phyloP scores from a whole-genome alignment of 2,888 invertebrate genomes.

The Rhagonycha lutea region DNA sequence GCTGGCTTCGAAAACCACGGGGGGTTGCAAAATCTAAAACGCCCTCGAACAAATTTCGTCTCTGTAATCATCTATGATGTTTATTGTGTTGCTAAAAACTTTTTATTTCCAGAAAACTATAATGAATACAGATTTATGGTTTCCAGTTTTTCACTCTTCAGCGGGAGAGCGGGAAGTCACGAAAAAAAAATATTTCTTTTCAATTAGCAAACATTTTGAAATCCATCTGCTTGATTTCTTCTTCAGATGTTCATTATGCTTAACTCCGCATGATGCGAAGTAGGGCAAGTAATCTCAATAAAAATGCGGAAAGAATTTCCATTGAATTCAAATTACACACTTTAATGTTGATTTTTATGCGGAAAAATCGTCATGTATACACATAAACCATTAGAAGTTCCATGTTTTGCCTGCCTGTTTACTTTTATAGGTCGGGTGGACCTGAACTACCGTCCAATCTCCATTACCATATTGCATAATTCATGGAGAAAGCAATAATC shows the following conservation, averaged over 20 bases:
- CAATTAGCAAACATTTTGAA: not conserved
- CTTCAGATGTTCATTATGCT: not conserved
- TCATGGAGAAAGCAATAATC: not conserved
- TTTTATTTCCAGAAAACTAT: not conserved
- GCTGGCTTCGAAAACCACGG: conserved; percentile 22
- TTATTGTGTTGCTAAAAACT: not conserved
- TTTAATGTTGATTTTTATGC: not conserved
- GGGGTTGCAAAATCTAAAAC: conserved; percentile 24
- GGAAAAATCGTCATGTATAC: not conserved
- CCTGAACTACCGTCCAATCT: not conserved
- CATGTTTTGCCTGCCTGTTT: not conserved
- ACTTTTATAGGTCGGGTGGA: not conserved
- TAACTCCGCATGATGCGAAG: not conserved
- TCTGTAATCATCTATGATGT: conserved; percentile 5
- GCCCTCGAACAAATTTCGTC: conserved; percentile 28
- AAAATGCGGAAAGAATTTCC: not conserved
- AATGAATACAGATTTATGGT: not conserved
- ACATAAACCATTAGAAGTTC: not conserved
- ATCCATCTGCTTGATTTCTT: not conserved
- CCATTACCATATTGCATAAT: not conserved
- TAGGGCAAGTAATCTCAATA: not conserved
- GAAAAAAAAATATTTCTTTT: not conserved
- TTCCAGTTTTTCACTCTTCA: not conserved
- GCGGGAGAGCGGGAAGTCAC: not conserved
- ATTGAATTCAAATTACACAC: not conserved